Conservation (phyloP, 23 tunicate species). For the Ascidia mentula region DNA sequence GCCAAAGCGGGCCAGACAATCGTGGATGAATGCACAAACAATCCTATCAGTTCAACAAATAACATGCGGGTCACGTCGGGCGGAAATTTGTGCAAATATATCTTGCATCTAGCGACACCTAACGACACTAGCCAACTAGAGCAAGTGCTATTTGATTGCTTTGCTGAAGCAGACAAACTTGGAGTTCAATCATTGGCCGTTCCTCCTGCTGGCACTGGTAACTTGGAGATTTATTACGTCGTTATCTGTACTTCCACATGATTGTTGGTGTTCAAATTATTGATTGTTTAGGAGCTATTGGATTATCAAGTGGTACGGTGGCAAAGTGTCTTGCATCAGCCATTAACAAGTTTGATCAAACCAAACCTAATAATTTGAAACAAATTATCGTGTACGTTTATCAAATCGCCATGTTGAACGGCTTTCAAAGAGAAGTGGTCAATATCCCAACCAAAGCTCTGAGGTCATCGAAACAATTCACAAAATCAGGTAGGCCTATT, state of each 20-base stretch:
- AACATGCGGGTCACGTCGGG: slow-evolving; percentile 3
- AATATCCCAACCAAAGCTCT: too few relatives aligned
- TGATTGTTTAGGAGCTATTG: neutral
- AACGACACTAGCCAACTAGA: neutral
- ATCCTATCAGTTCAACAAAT: neutral
- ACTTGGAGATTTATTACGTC: too few relatives aligned
- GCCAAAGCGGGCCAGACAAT: slow-evolving; percentile 27
- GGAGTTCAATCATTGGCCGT: neutral
- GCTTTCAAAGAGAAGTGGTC: neutral
- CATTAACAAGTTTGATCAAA: neutral
- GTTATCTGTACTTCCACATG: too few relatives aligned
- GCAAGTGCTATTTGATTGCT: neutral
- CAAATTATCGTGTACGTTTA: neutral
- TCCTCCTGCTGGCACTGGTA: slow-evolving; percentile 13
- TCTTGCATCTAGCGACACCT: neutral
- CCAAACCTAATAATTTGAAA: neutral
- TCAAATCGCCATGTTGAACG: neutral
- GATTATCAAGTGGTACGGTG: neutral
- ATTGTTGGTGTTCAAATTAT: too few relatives aligned
- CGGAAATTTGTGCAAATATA: neutral
- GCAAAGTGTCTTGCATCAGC: neutral
- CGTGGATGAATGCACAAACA: neutral
- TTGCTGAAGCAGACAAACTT: slow-evolving; percentile 3
- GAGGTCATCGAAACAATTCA: too few relatives aligned
- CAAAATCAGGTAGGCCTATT: too few relatives aligned